Percentiles rank a stretch among this genome's conserved stretches.
These are phyloP conservation scores for Oreamnos americanus DNA, from an alignment of 2,113 vertebrate species.

Conservation along the genomic window DNA sequence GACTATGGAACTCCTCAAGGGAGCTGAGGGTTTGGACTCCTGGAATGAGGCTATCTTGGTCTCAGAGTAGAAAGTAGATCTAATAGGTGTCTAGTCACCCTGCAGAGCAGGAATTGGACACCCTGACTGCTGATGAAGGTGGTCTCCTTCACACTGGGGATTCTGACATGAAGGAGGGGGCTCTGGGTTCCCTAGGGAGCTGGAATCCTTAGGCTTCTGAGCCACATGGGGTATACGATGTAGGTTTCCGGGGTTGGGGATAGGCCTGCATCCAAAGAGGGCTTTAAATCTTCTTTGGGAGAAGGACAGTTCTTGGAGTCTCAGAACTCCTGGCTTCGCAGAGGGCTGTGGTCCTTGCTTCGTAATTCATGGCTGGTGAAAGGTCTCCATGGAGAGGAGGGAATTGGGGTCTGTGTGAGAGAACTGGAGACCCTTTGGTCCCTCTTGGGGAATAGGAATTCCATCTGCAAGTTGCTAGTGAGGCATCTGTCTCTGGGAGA, in stretches of 20 bases:
- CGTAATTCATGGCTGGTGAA: not conserved
- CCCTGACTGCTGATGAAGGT: not conserved
- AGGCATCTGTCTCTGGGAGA: not conserved
- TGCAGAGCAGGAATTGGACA: rapidly evolving
- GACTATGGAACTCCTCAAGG: not conserved
- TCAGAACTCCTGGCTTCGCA: not conserved
- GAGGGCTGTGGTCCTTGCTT: not conserved
- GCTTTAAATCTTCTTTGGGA: not conserved
- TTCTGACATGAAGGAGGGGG: not conserved
- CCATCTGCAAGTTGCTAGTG: not conserved
- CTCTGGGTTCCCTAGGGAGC: not conserved
- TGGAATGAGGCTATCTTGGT: not conserved
- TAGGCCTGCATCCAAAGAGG: not conserved
- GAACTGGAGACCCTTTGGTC: not conserved
- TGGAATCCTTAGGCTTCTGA: not conserved
- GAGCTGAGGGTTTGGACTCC: not conserved
- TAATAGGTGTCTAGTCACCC: not conserved
- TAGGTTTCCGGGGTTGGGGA: not conserved
- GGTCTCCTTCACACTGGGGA: not conserved
- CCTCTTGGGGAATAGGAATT: not conserved
- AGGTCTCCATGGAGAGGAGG: not conserved
- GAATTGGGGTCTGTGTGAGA: not conserved
- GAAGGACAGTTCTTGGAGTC: not conserved
- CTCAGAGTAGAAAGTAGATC: not conserved
- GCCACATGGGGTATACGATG: not conserved